Conservation (phyloP, 1,140 invertebrate species). For the Drosophila dunni region DNA sequence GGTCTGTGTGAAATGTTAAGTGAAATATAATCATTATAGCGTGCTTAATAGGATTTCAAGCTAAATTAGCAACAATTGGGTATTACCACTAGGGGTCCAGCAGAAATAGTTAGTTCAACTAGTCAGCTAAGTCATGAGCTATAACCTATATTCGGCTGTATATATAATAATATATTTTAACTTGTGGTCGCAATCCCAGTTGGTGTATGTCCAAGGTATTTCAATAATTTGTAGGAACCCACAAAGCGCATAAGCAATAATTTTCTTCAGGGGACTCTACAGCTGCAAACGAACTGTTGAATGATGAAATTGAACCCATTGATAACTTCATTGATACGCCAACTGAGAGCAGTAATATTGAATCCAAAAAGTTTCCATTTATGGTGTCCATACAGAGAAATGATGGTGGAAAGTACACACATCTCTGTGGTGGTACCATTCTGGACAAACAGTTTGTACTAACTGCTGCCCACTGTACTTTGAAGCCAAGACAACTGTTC, state of each 20-base stretch:
- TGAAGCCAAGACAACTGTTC: conserved; percentile 10
- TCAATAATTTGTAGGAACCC: too few species aligned
- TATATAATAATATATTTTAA: neutral
- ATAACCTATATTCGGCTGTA: neutral
- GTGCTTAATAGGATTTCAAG: conserved; percentile 4
- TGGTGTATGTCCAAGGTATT: neutral
- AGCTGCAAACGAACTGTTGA: neutral
- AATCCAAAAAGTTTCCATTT: conserved; percentile 31
- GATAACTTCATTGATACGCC: neutral
- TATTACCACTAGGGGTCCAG: neutral
- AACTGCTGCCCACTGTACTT: conserved; percentile 55
- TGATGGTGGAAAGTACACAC: conserved; percentile 29
- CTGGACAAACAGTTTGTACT: conserved; percentile 45
- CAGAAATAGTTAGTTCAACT: neutral
- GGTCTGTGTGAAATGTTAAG: neutral
- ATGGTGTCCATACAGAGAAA: conserved; percentile 60
- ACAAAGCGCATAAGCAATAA: neutral
- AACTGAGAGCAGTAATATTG: neutral
- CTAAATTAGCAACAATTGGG: neutral
- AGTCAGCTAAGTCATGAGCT: neutral
- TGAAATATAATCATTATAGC: neutral
- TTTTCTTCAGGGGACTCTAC: neutral
- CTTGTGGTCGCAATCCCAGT: too few species aligned
- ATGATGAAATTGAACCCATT: neutral
- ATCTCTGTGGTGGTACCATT: conserved; percentile 65